Evolutionary conservation across 2,113 vertebrate genomes (phyloP), one percentile per base, ranked within the genome.

Genomic region (Hippocampus zosterae): DNA sequence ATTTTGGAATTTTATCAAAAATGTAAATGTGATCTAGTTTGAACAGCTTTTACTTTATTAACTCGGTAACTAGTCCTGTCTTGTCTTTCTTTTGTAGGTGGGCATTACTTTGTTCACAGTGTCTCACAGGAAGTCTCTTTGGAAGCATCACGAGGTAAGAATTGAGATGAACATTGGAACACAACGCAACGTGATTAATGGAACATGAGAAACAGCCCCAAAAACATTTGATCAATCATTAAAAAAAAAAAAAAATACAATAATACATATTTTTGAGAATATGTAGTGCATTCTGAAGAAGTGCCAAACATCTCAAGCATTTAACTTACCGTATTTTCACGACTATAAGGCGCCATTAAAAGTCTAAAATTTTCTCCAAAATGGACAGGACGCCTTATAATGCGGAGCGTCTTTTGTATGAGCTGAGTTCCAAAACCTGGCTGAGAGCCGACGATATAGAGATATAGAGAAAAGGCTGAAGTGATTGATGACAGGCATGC

Each of bases 91-190:
- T 69, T 8, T 70, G n/a, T 84, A 99, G 97, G 97, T 98, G 72
- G 95, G 95, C 81, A 98, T 98, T 74, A 95, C 94, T 21, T 88
- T 99, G 79, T 98, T 99, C 90, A 98, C 97, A 2, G 97, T 98
- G 69, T 98, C 97, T 16, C 97, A 98, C 72, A 95, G 96, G 84
- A 98, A 98, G 84, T 98, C 97, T 48, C 92, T 99, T 57, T 99
- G 97, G 97, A 98, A 98, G 60, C 96, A 99, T 74, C 97, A 98
- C 67, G 90, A 94, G 85, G 95, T 96, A 91, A 73, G 85, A 23
- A 12, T 25, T 42, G 19, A 52, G 3, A 5, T 15, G 33, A 8
- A 2, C 1, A 44, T 56, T 56, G 25, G 21, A 40, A 56, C 42
- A 50, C 33, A 63, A 18, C 9, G 8, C 64, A 23, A 19, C 10